Percentiles rank a stretch among this genome's conserved stretches.
These are phyloP conservation scores for Dasypogon diadema DNA, from an alignment of 2,888 invertebrate species.

Conservation along the genomic window DNA sequence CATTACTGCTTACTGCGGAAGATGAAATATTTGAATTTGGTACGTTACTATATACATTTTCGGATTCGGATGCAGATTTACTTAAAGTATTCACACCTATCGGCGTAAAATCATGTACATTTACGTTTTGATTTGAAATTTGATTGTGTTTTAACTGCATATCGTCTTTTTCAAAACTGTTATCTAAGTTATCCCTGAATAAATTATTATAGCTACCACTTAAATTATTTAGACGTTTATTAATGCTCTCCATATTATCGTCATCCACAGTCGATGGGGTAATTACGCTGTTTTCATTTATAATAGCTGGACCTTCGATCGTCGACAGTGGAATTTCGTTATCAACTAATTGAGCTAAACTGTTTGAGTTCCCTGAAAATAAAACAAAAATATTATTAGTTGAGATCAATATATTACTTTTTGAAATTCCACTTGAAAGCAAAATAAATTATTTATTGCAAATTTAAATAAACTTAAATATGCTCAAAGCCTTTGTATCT, in stretches of 20 bases:
- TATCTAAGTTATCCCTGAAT: conserved; percentile 65
- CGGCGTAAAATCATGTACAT: conserved; percentile 36
- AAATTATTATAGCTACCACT: conserved; percentile 68
- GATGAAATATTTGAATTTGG: conserved; percentile 59
- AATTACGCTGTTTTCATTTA: conserved; percentile 18
- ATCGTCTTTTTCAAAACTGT: conserved; percentile 52
- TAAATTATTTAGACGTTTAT: conserved; percentile 60
- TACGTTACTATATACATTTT: conserved; percentile 68
- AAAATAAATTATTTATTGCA: conserved; percentile 15
- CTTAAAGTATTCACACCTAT: conserved; percentile 24
- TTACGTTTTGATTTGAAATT: conserved; percentile 3
- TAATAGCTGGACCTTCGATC: conserved; percentile 63
- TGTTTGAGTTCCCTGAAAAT: conserved; percentile 75
- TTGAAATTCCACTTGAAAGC: conserved; percentile 11
- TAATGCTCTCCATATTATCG: conserved; percentile 64
- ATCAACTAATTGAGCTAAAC: conserved; percentile 75
- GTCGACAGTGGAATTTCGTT: conserved; percentile 75
- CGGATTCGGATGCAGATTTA: conserved; percentile 64
- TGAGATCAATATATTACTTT: conserved; percentile 45
- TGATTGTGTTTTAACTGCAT: conserved; percentile 37
- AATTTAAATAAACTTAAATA: conserved; percentile 20
- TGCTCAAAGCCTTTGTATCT: conserved; percentile 4
- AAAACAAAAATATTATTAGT: conserved; percentile 53
- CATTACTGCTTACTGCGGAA: conserved; percentile 52
- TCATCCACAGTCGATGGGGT: conserved; percentile 59